These are phyloP conservation scores for Empidonax alnorum DNA, from an alignment of 2,113 vertebrate genomes.

Conservation along the genomic window DNA sequence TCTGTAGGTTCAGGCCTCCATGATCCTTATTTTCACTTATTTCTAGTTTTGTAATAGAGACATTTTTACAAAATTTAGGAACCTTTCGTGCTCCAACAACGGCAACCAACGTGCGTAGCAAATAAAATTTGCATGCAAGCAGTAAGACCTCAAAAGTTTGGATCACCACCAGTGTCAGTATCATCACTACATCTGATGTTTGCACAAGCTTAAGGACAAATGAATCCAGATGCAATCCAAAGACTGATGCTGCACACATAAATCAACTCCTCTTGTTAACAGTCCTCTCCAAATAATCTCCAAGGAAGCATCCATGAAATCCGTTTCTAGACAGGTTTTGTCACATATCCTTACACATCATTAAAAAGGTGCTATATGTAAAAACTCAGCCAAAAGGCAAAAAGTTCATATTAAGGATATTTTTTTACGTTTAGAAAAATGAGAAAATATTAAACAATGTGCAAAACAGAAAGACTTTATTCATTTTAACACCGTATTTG, in stretches of 20 bases:
- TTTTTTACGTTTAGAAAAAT: neutral
- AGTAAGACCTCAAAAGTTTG: neutral
- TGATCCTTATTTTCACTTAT: neutral
- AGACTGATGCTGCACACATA: neutral
- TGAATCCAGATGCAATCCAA: neutral
- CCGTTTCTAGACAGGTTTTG: neutral
- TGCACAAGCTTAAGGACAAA: neutral
- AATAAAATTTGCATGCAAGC: neutral
- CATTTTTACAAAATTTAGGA: neutral
- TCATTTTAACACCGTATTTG: neutral
- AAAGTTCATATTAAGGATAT: neutral
- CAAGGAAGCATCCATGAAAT: neutral
- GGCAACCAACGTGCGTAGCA: neutral
- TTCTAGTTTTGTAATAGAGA: neutral
- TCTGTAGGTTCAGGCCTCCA: neutral
- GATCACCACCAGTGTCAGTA: neutral
- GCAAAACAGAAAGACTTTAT: neutral
- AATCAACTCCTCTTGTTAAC: neutral
- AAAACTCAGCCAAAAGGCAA: neutral
- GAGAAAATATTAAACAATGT: neutral
- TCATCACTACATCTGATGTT: neutral
- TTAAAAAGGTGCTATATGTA: neutral
- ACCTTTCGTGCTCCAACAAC: rapidly evolving
- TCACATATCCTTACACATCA: neutral
- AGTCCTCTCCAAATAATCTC: neutral